Conservation (phyloP, 2,113 vertebrate genomes). For the Loxodonta africana region DNA sequence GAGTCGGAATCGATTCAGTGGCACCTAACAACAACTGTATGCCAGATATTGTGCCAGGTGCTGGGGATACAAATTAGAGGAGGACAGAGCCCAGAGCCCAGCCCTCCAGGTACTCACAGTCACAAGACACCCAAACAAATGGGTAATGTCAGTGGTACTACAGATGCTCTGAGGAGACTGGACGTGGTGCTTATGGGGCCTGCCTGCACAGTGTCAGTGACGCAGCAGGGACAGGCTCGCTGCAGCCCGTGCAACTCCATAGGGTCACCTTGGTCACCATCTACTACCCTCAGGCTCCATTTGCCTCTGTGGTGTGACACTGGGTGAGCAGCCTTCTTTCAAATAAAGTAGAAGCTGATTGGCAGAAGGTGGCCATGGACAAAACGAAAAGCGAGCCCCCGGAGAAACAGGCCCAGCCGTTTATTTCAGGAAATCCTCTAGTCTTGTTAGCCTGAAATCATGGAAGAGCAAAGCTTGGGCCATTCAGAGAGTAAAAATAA, state of each 20-base stretch:
- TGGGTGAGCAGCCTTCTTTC: neutral
- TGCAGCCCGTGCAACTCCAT: rapidly evolving
- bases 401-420: neutral
- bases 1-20: no score
- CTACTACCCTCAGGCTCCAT: neutral
- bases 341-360: rapidly evolving
- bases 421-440: neutral
- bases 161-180: neutral
- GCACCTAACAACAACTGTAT: no score
- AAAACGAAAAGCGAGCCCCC: neutral
- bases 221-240: neutral
- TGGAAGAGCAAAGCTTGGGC: neutral
- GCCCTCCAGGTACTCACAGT: neutral
- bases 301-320: rapidly evolving
- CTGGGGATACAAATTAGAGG: neutral
- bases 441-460: neutral
- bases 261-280: rapidly evolving
- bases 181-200: rapidly evolving
- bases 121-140: rapidly evolving
- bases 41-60: no score
- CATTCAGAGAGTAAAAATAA: neutral
- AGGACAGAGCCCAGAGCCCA: neutral
- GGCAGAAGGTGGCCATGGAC: neutral
- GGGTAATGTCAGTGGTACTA: rapidly evolving
- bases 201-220: rapidly evolving